Percentiles rank a stretch among this genome's conserved stretches.
These are phyloP conservation scores for Dicycla oo DNA, from an alignment of 2,888 invertebrate species.

Conservation along the genomic window DNA sequence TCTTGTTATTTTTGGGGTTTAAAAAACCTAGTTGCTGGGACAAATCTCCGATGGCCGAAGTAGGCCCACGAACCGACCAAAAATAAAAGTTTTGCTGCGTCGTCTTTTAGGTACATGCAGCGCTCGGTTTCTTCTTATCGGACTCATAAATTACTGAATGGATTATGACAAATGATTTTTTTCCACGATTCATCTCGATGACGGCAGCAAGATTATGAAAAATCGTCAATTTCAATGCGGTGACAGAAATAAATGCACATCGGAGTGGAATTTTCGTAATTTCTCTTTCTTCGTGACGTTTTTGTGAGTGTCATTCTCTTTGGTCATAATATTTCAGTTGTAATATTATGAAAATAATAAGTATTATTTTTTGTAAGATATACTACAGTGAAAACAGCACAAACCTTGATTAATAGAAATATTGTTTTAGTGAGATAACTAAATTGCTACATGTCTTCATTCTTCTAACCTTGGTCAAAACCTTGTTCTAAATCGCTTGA, in stretches of 20 bases:
- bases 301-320: constrained; percentile 20
- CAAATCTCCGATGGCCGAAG: constrained; percentile 13
- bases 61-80: constrained; percentile 17
- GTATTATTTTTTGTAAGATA: background rate
- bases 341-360: background rate
- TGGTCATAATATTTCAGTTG: background rate
- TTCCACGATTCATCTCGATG: constrained; percentile 48
- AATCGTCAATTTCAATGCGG: constrained; percentile 55
- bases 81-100: constrained; percentile 30
- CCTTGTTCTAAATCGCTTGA: background rate
- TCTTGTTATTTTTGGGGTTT: background rate
- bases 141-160: constrained; percentile 51
- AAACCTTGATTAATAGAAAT: constrained; percentile 4
- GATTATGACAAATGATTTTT: constrained; percentile 40
- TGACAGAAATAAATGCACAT: constrained; percentile 60
- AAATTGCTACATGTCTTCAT: background rate
- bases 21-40: constrained; percentile 6
- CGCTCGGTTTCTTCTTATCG: constrained; percentile 30
- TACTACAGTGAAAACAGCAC: background rate
- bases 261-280: constrained; percentile 37
- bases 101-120: constrained; percentile 32
- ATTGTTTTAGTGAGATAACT: background rate
- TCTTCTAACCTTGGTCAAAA: too few relatives aligned
- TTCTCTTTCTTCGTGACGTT: constrained; percentile 32
- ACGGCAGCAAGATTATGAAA: constrained; percentile 50